Evolutionary conservation across 2,888 invertebrate genomes (phyloP).

Genomic region (Drosophila neonasuta): DNA sequence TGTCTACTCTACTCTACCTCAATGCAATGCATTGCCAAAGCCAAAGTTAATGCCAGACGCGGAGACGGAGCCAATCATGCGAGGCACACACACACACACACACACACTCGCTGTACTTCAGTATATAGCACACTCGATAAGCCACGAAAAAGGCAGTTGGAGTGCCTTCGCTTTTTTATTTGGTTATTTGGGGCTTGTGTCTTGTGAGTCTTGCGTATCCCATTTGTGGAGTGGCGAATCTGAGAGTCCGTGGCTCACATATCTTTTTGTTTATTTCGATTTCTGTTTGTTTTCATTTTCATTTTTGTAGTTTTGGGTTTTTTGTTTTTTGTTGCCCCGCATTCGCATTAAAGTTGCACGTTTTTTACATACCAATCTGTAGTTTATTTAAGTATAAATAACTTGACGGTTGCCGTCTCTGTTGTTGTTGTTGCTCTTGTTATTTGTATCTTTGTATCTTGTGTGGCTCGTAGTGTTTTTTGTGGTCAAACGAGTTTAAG

Average conservation of each 20-base stretch:
- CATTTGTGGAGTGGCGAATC: slow-evolving; percentile 41
- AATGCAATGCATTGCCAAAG: slow-evolving; percentile 30
- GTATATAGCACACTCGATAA: slow-evolving; percentile 44
- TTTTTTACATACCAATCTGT: slow-evolving; percentile 71
- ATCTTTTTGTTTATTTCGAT: slow-evolving; percentile 22
- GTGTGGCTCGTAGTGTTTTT: slow-evolving; percentile 18
- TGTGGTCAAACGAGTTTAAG: slow-evolving; percentile 75
- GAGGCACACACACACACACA: slow-evolving; percentile 28
- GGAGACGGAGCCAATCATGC: slow-evolving; percentile 47
- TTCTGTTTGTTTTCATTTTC: slow-evolving; percentile 24
- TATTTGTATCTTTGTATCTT: slow-evolving; percentile 28
- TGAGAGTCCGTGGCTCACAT: slow-evolving; percentile 44
- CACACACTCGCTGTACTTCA: slow-evolving; percentile 14
- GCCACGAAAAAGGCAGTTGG: slow-evolving; percentile 59
- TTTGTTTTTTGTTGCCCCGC: slow-evolving; percentile 22
- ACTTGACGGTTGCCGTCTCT: slow-evolving; percentile 1
- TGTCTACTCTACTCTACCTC: too few species aligned
- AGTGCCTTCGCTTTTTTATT: slow-evolving; percentile 47
- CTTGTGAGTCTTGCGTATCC: slow-evolving; percentile 17
- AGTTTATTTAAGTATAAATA: slow-evolving; percentile 66
- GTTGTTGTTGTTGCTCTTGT: slow-evolving; percentile 29
- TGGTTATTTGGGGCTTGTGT: neutral
- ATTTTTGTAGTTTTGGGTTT: slow-evolving; percentile 6
- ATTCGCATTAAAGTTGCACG: slow-evolving; percentile 66
- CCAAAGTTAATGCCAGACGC: slow-evolving; percentile 40